Percentiles rank a stretch among this genome's conserved stretches.
phyloP scores from a whole-genome alignment of 2,113 vertebrate species.

The Cyanoliseus patagonus region DNA sequence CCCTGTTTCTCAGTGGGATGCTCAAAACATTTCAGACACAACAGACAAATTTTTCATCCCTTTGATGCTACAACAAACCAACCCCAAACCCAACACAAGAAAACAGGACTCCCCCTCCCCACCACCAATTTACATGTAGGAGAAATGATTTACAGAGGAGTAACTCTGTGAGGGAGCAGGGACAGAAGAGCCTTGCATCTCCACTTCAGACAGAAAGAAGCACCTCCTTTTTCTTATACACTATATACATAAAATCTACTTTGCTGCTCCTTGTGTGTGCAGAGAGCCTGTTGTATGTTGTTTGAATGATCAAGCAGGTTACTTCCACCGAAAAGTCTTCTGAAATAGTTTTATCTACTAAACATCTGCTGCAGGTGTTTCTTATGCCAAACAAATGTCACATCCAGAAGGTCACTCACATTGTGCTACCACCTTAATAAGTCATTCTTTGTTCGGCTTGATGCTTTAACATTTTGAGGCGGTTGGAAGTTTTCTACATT shows the following conservation, averaged over 20 bases:
- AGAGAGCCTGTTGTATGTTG: neutral
- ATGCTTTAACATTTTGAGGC: slow-evolving; percentile 16
- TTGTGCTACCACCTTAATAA: slow-evolving; percentile 42
- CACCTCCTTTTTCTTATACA: neutral
- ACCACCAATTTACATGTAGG: neutral
- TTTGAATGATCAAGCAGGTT: neutral
- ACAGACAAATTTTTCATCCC: neutral
- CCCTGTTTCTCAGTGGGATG: neutral
- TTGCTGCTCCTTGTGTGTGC: neutral
- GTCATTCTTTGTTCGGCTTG: slow-evolving; percentile 3
- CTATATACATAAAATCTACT: neutral
- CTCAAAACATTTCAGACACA: neutral
- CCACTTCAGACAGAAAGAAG: neutral
- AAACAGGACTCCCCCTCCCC: neutral
- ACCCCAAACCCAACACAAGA: neutral
- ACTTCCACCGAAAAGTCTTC: neutral
- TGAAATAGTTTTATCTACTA: neutral
- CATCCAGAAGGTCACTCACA: slow-evolving; percentile 24
- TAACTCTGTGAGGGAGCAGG: neutral
- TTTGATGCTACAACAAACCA: neutral
- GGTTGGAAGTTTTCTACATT: slow-evolving; percentile 1
- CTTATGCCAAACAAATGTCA: slow-evolving; percentile 18
- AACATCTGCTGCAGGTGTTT: slow-evolving; percentile 10
- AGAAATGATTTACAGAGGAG: neutral
- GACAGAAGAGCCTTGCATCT: neutral